phyloP scores from a whole-genome alignment of 2,797 vertebrate species.

The Galaxias olidus region DNA sequence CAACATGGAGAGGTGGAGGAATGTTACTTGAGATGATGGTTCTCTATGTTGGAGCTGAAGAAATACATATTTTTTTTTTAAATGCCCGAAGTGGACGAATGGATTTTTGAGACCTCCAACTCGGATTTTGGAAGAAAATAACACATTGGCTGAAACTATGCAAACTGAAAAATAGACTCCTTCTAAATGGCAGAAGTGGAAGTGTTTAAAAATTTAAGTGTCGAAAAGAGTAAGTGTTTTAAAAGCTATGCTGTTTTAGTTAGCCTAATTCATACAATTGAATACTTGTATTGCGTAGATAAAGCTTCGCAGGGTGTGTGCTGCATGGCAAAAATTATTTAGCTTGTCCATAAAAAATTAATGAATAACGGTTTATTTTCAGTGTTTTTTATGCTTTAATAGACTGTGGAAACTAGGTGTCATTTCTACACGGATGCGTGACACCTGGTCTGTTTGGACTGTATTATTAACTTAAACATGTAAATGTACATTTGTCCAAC shows the following conservation, averaged over 20 bases:
- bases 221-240: slow-evolving; percentile 91
- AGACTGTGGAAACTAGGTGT: too few relatives aligned
- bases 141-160: slow-evolving; percentile 60
- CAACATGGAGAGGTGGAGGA: slow-evolving; percentile 35
- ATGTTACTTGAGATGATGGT: slow-evolving; percentile 27
- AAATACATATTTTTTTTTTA: too few relatives aligned
- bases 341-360: too few relatives aligned
- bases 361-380: too few relatives aligned
- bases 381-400: too few relatives aligned
- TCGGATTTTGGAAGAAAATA: slow-evolving; percentile 17
- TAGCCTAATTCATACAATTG: too few relatives aligned
- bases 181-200: slow-evolving; percentile 94
- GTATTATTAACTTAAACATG: too few relatives aligned
- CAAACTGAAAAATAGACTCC: slow-evolving; percentile 51
- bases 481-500: background rate
- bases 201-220: slow-evolving; percentile 93
- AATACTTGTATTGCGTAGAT: slow-evolving; percentile 7
- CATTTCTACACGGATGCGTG: too few relatives aligned
- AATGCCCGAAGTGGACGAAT: slow-evolving; percentile 58
- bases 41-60: slow-evolving; percentile 30
- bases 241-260: too few relatives aligned
- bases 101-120: slow-evolving; percentile 47
- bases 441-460: too few relatives aligned
- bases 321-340: background rate
- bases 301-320: background rate